These are phyloP conservation scores for Xanthia togata DNA, from an alignment of 2,888 invertebrate species.

Conservation along the genomic window DNA sequence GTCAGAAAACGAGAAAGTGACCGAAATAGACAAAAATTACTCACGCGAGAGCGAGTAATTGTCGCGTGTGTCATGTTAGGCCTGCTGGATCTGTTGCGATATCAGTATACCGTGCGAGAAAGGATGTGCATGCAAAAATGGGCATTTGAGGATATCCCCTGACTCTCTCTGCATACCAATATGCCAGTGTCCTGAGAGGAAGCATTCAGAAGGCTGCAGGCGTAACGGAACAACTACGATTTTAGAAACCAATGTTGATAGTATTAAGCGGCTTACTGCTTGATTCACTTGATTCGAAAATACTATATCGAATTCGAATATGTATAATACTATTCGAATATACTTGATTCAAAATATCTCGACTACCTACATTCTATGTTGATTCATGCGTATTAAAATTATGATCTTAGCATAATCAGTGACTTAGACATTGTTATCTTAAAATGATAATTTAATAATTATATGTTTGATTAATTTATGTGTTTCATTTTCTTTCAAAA, in stretches of 20 bases:
- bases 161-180: not conserved
- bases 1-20: too few species aligned
- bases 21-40: too few species aligned
- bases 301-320: too few species aligned
- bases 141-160: not conserved
- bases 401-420: not conserved
- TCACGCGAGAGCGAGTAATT: too few species aligned
- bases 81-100: too few species aligned
- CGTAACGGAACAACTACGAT: not conserved
- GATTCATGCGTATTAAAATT: not conserved
- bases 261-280: not conserved
- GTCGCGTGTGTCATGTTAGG: too few species aligned
- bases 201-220: not conserved
- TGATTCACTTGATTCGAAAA: too few species aligned
- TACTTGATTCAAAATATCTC: not conserved
- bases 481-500: not conserved
- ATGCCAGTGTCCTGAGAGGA: not conserved
- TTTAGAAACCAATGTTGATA: too few species aligned
- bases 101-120: not conserved
- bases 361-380: not conserved
- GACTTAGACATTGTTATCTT: not conserved
- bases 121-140: not conserved
- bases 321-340: too few species aligned
- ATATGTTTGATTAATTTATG: not conserved
- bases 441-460: not conserved